Evolutionary conservation across 2,797 vertebrate species (phyloP).

Genomic region (Aldrovandia affinis): DNA sequence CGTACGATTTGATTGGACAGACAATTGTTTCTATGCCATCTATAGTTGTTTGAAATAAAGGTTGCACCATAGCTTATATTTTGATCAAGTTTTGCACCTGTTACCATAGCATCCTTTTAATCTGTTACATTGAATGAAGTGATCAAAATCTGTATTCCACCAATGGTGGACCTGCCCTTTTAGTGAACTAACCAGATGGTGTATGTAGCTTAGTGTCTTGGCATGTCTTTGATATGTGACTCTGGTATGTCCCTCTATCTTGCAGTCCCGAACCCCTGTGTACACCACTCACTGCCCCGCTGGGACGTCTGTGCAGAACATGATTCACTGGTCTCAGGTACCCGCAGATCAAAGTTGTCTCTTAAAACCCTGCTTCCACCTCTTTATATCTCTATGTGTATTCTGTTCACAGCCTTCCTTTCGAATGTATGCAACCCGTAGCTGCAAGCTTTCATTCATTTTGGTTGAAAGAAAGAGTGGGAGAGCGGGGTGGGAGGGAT

Average conservation of each 20-base stretch:
- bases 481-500: background rate
- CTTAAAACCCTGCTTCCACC: background rate
- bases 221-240: constrained; percentile 10
- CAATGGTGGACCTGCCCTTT: background rate
- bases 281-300: constrained; percentile 82
- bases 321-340: constrained; percentile 82
- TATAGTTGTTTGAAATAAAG: no score
- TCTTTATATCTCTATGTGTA: background rate
- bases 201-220: constrained; percentile 11
- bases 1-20: no score
- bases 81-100: background rate
- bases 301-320: constrained; percentile 80
- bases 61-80: no score
- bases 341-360: background rate
- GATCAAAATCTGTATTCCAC: background rate
- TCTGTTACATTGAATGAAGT: background rate
- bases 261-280: constrained; percentile 71
- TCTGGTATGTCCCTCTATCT: constrained; percentile 14
- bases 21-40: no score
- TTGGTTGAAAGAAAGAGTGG: background rate
- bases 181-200: background rate
- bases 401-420: background rate
- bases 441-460: background rate
- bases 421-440: background rate
- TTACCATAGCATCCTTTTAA: background rate